These are phyloP conservation scores for Mastacembelus armatus DNA, from an alignment of 2,797 vertebrate genomes.

Conservation along the genomic window DNA sequence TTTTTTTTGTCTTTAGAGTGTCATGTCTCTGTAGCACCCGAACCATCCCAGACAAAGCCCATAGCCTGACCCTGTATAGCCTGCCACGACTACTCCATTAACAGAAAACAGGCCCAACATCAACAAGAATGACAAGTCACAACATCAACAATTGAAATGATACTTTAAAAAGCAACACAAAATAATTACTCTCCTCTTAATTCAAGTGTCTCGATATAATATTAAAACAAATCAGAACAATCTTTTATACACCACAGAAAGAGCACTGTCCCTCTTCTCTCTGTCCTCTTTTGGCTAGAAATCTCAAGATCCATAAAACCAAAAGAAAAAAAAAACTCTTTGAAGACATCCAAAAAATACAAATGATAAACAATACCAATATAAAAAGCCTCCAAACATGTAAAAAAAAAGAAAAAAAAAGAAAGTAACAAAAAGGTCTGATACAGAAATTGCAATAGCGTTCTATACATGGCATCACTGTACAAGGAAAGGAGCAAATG, in stretches of 20 bases:
- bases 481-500: constrained; percentile 82
- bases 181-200: constrained; percentile 81
- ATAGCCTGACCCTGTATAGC: constrained; percentile 71
- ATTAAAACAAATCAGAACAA: constrained; percentile 80
- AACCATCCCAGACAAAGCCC: constrained; percentile 63
- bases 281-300: constrained; percentile 81
- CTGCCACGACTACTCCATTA: constrained; percentile 67
- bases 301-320: constrained; percentile 72
- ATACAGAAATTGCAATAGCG: constrained; percentile 80
- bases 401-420: constrained; percentile 49
- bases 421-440: constrained; percentile 57
- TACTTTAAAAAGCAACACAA: constrained; percentile 79
- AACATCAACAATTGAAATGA: constrained; percentile 78
- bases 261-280: constrained; percentile 67
- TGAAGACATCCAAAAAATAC: constrained; percentile 75
- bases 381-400: constrained; percentile 67
- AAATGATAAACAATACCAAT: constrained; percentile 76
- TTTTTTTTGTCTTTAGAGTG: constrained; percentile 14
- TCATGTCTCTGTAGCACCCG: constrained; percentile 74
- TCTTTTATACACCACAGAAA: constrained; percentile 68
- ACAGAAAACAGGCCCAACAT: constrained; percentile 77
- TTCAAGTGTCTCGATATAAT: constrained; percentile 83
- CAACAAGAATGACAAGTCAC: constrained; percentile 76
- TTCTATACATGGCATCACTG: constrained; percentile 85
- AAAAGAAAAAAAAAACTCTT: constrained; percentile 46